Evolutionary conservation across 2,113 vertebrate genomes (phyloP), one percentile per base, ranked within the genome.

Genomic region (Platichthys flesus): DNA sequence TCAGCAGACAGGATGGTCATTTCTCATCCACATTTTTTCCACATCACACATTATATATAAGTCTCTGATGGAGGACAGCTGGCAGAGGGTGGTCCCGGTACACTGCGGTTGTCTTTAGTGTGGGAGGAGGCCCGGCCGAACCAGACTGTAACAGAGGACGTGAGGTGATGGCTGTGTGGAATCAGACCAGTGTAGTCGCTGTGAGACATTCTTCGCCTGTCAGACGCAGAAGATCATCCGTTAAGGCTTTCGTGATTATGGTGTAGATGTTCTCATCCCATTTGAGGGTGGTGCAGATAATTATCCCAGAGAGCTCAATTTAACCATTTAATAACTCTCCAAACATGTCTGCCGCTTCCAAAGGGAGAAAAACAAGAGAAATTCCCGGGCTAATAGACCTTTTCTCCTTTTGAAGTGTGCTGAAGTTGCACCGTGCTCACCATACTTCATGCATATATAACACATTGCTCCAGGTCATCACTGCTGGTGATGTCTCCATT

Each of bases 1-100:
- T 64, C 62, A 69, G 20, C 20, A 56, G 26, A 77, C 86, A 71
- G 76, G 10, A 10, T 42, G 14, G 56, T 10, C 6, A 61, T 79
- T 9, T 61, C 49, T 59, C 66, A 9, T 76, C 45, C 23, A 54
- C 52, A 68, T 80, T 81, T 61, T 65, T n/a, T 57, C 76, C 23
- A 42, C 49, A 78, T 69, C 64, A 58, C 70, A 45, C 20, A 54
- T 37, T 26, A 69, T 67, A 51, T 52, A 59, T 64, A 58, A 57
- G 65, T 74, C 52, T 80, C 49, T 79, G 85, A 86, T 78, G 28
- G 80, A 71, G 68, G 75, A 76, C 87, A 85, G 88, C 75, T 88
- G 80, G 80, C 74, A 59, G 62, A 73, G 69, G 71, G 68, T 24
- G 1, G 37, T 67, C 71, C 80, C 45, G 45, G 74, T 62, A 24